A percentile compares a stretch with the other conserved stretches of the same genome.
Evolutionary conservation across 2,797 vertebrate genomes (phyloP).

Genomic region (Streptopelia turtur): DNA sequence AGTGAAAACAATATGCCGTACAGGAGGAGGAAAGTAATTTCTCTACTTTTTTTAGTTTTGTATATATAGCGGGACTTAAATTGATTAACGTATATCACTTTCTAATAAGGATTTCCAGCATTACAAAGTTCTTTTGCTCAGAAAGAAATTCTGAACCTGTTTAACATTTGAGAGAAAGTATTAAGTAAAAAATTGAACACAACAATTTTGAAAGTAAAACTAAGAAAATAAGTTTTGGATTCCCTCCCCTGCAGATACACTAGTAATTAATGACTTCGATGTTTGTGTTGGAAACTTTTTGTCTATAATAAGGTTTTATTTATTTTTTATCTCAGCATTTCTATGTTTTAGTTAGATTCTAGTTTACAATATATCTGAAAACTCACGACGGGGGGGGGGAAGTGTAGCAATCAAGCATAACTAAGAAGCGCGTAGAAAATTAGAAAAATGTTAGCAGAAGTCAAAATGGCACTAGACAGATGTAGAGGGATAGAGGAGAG

Average conservation of each 20-base stretch:
- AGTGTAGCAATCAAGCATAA: neutral
- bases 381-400: neutral
- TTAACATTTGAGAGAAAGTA: neutral
- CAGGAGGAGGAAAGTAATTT: neutral
- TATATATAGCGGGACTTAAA: neutral
- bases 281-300: neutral
- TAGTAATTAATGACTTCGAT: neutral
- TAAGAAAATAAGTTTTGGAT: neutral
- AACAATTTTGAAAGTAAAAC: neutral
- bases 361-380: neutral
- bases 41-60: neutral
- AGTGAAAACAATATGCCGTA: neutral
- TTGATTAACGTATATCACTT: slow-evolving; percentile 14
- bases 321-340: neutral
- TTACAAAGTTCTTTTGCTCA: neutral
- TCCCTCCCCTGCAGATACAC: neutral
- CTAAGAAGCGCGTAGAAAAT: neutral
- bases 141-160: neutral
- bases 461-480: neutral
- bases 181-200: neutral
- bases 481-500: neutral
- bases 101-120: slow-evolving; percentile 1
- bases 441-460: neutral
- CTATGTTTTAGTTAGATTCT: neutral
- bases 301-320: neutral